Base-by-base conservation (phyloP, 2,797 vertebrate species). In the Megalops cyprinoides region DNA sequence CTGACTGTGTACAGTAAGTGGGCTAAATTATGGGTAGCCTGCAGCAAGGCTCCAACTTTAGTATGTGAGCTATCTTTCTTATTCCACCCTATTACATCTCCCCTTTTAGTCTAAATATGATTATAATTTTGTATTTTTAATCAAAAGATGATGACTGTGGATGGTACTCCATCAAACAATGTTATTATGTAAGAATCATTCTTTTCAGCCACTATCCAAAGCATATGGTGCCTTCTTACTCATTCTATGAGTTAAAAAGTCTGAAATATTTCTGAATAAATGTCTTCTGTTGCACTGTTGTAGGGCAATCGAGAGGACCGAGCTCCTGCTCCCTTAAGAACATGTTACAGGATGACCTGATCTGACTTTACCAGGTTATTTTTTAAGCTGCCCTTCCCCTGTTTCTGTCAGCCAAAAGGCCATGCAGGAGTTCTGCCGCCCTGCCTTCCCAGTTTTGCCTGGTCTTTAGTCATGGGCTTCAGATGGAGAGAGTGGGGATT, bases 401-500 rank as follows among this genome's bases (percentile, higher is more conserved):
- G 62, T 3, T 67, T 39, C 23, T 39, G 23, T 69, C 9, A 39
- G 39, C 28, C 28, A 65, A 65, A 20, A 18, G 65, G 34, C 37
- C 65, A 5, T 1, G 34, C 14, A 39, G 34, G 31, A 69, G 65
- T 34, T 23, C 31, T n/a, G 83, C 79, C 55, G 39, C 81, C 79
- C n/a, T n/a, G n/a, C n/a, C n/a, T n/a, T n/a, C n/a, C n/a, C n/a
- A n/a, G n/a, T n/a, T n/a, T n/a, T n/a, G n/a, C n/a, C n/a, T n/a
- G n/a, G n/a, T n/a, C 77, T 44, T 83, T 34, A 25, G 67, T n/a
- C 48, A 81, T 25, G 0, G 65, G 5, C 1, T 48, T 6, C 42
- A n/a, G 73, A 51, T 44, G 34, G 62, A 9, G 39, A 77, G 74
- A 10, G 73, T 69, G 65, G 81, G 12, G 76, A 15, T 71, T 42